Evolutionary conservation across 2,888 invertebrate species (phyloP), one percentile per base, ranked within the genome.

Genomic region (Antitype chi): DNA sequence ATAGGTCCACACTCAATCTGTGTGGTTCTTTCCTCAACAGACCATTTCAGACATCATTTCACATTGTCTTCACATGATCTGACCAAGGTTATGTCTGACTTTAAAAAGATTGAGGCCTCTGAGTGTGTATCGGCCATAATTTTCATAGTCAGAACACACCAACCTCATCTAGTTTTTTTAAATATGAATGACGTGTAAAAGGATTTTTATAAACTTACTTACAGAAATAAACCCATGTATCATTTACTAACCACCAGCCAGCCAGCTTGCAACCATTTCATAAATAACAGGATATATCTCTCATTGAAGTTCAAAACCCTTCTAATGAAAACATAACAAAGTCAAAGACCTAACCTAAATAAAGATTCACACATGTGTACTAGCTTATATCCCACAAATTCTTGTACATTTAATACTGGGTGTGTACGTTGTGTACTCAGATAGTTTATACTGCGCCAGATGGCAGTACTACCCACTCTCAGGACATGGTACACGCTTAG

Each of bases 371-470:
- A 79, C 74, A 83, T 64, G 71, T 72, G 84, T 32, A 55, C 62
- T 60, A 28, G 59, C 63, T 71, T 70, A n/a, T 68, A 59, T 71
- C 60, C 71, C 71, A 79, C 84, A 72, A 79, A 86, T 83, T 83
- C 86, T 86, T 74, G 70, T 72, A 82, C 84, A 72, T 74, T 84
- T 83, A 74, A 74, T 82, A 82, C 82, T 63, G 38, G 55, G 47
- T 69, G 28, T 17, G 28, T 49, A n/a, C 32, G 11, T 43, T 43
- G 64, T 82, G 68, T 79, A 55, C 72, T 60, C 20, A 17, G 57
- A 84, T 80, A 86, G 80, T 84, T 86, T 86, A 76, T 86, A 59
- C 49, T 32, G 74, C 70, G 47, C 86, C 84, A 84, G 73, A 86
- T 84, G 84, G 84, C n/a, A 60, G 60, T 57, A 72, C 71, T 74